Conservation (phyloP, 2,113 vertebrate genomes). For the Bos taurus region ARS-UCD2.0 NC_037331.1:119529501-119530000, state of each 20-base stretch:
- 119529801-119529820: background rate
- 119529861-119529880: no score
- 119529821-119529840: background rate
- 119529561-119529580: background rate
- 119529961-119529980: background rate
- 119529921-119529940: background rate
- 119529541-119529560: background rate
- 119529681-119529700: background rate
- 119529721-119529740: background rate
- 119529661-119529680: background rate
- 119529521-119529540: background rate
- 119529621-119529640: background rate
- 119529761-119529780: background rate
- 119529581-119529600: background rate
- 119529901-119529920: background rate
- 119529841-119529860: background rate
- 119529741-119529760: background rate
- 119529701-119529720: background rate
- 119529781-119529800: background rate
- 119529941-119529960: background rate
- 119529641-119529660: background rate
- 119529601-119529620: background rate
- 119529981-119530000: background rate
- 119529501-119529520: background rate
- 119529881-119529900: accelerated